phyloP scores from a whole-genome alignment of 2,888 invertebrate species.

The Caenorhabditis uteleia region DNA sequence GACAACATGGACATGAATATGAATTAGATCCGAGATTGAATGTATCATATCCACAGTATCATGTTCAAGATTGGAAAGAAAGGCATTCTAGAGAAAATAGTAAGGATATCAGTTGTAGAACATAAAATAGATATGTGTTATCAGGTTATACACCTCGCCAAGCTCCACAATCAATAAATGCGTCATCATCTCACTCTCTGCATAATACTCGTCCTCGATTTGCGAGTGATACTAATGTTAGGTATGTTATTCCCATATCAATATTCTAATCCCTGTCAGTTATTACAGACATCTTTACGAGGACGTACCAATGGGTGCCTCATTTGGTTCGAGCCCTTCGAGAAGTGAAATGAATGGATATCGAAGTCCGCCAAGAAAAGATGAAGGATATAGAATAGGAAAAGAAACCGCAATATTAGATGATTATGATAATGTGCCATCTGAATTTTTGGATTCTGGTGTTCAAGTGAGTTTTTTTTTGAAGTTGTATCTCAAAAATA shows the following conservation, averaged over 20 bases:
- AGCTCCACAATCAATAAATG: no score
- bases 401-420: slow-evolving; percentile 37
- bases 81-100: slow-evolving; percentile 8
- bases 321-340: slow-evolving; percentile 3
- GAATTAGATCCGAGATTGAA: slow-evolving; percentile 36
- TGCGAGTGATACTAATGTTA: no score
- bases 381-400: not conserved
- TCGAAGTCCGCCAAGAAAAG: slow-evolving; percentile 9
- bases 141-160: no score
- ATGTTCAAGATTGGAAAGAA: slow-evolving; percentile 35
- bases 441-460: slow-evolving; percentile 20
- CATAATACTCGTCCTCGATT: no score
- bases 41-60: slow-evolving; percentile 32
- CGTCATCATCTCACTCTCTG: no score
- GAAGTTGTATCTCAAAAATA: not conserved
- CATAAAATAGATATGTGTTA: no score
- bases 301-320: slow-evolving; percentile 37
- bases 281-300: slow-evolving; percentile 36
- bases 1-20: slow-evolving; percentile 34
- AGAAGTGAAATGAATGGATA: slow-evolving; percentile 7
- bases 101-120: no score
- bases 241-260: no score
- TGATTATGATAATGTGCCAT: slow-evolving; percentile 38
- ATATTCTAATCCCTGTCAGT: not conserved
- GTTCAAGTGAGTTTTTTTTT: slow-evolving; percentile 4